phyloP scores from a whole-genome alignment of 2,113 vertebrate genomes.

The Phasianus colchicus region DNA sequence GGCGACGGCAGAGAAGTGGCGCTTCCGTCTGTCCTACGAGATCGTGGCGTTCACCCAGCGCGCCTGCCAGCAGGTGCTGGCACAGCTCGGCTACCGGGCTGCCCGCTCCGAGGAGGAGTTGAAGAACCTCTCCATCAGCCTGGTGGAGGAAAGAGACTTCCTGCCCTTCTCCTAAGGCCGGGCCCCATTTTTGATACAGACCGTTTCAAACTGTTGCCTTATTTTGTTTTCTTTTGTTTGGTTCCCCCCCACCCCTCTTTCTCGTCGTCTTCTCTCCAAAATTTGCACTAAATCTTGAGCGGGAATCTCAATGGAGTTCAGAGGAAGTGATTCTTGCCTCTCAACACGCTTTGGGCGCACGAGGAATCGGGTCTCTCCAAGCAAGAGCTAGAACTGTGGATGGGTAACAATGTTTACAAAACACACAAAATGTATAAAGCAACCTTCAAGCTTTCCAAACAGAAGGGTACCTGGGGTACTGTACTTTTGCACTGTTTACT shows the following conservation, averaged over 20 bases:
- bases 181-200: conserved; percentile 80
- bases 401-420: conserved; percentile 82
- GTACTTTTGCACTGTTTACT: conserved; percentile 79
- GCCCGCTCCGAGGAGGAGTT: conserved; percentile 90
- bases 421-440: conserved; percentile 68
- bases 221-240: conserved; percentile 69
- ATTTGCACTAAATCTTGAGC: conserved; percentile 90
- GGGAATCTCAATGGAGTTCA: conserved; percentile 52
- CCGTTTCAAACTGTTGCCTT: conserved; percentile 93
- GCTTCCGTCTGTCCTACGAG: conserved; percentile 93
- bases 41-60: conserved; percentile 94
- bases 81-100: conserved; percentile 90
- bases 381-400: conserved; percentile 70
- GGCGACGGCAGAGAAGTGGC: conserved; percentile 94
- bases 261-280: conserved; percentile 71
- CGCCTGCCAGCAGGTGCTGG: conserved; percentile 89
- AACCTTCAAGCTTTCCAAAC: conserved; percentile 58
- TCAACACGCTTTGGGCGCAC: conserved; percentile 31
- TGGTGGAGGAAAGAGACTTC: conserved; percentile 94
- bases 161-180: conserved; percentile 89
- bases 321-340: conserved; percentile 37
- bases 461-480: conserved; percentile 63
- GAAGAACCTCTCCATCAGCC: conserved; percentile 90
- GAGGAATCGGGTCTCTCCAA: conserved; percentile 49
- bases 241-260: neutral